phyloP scores from a whole-genome alignment of 1,140 invertebrate species.

The Drosophila pallidifrons region DNA sequence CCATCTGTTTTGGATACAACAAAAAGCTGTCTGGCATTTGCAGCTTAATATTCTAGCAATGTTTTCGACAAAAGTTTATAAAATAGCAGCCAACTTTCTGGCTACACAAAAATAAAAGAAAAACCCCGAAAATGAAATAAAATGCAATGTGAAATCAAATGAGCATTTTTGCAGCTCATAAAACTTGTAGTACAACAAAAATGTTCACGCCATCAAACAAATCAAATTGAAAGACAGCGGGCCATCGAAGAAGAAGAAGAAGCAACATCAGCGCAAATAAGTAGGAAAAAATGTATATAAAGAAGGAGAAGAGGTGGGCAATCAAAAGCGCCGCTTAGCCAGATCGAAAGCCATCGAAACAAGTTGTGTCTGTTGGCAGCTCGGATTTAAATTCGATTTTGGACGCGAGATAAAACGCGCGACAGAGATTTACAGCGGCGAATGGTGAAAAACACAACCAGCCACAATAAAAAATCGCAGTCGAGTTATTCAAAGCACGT shows the following conservation, averaged over 20 bases:
- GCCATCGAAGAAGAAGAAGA: conserved; percentile 3
- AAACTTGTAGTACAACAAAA: conserved; percentile 29
- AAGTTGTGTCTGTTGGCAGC: conserved; percentile 65
- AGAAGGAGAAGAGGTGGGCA: conserved; percentile 36
- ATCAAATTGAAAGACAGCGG: conserved; percentile 45
- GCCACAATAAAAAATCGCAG: conserved; percentile 16
- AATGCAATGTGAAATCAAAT: conserved; percentile 25
- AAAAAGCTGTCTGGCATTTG: neutral
- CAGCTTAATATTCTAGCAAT: conserved; percentile 12
- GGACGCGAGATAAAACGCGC: conserved; percentile 69
- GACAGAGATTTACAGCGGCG: conserved; percentile 53
- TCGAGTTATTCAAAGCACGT: conserved; percentile 77
- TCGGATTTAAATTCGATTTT: conserved; percentile 81
- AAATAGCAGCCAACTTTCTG: neutral
- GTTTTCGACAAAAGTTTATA: neutral
- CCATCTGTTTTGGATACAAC: neutral
- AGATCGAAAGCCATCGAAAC: conserved; percentile 57
- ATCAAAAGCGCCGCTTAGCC: conserved; percentile 67
- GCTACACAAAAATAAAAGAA: neutral
- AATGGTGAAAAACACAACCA: conserved; percentile 11
- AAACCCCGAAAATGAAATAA: neutral
- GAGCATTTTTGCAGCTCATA: conserved; percentile 43
- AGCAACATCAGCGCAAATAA: no score
- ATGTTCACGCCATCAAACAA: conserved; percentile 60
- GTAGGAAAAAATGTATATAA: neutral